Evolutionary conservation across 2,888 invertebrate genomes (phyloP), one percentile per base, ranked within the genome.

Genomic region (Ethmia dodecea): DNA sequence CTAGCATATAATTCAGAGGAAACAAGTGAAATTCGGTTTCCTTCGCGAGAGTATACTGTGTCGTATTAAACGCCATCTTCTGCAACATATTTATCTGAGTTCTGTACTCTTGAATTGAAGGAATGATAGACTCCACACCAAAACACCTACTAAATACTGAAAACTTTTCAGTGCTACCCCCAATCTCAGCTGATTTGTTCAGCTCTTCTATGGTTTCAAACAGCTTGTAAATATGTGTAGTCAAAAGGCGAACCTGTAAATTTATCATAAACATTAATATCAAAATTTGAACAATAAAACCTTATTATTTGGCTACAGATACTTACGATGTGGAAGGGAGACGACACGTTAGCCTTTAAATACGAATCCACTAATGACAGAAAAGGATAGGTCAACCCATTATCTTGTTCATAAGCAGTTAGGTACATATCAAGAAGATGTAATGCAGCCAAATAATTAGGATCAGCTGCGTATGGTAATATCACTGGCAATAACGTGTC

Each of bases 21-120:
- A 93, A 89, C 49, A 89, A 76, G 53, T 88, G 86, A 48, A 88
- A 92, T 4, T 87, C 86, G 0, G 89, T 86, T 30, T 88, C 74
- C 54, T 88, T 87, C 3, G 86, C 84, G 39, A 91, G 59, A 43
- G 88, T 86, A 47, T 87, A 89, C 40, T 89, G 87, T 13, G 88
- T 87, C 11, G 89, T 88, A 28, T 89, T 89, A 38, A 89, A 91
- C 2, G 91, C 88, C 45, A 97, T 83, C 57, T 92, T 92, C 52
- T 94, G 93, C 13, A 98, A 69, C 35, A 90, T 78, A 37, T 92
- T 86, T 22, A 97, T 67, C 64, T 94, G 93, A 24, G 93, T 90
- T 40, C 97, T 88, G 63, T 96, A 97, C 14, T 91, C 93, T 48
- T 93, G 91, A 2, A 98, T 90, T 4, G 90, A 91, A 0, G 92